Conservation (phyloP, 2,113 vertebrate species). For the Rhadina sibilatrix region DNA sequence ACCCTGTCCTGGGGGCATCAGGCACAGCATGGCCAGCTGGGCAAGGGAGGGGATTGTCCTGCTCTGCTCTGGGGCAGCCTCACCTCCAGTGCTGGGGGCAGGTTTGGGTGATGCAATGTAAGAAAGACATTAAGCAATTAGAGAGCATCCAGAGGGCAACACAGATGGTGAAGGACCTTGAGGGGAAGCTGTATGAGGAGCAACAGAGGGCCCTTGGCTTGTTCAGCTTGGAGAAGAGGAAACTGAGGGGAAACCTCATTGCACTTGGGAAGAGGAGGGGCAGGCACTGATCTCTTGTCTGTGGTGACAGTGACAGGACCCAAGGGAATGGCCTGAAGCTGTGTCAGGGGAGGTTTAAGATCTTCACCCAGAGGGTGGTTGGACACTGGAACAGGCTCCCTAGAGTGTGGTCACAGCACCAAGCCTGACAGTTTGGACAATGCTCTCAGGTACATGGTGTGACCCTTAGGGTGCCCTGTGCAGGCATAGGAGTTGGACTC, state of each 20-base stretch:
- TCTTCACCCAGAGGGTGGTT: neutral
- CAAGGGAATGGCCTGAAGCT: neutral
- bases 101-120: accelerated
- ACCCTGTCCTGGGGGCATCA: neutral
- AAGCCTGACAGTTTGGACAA: neutral
- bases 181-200: neutral
- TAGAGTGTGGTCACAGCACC: neutral
- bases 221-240: neutral
- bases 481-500: neutral
- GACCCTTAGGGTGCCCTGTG: neutral
- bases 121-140: neutral
- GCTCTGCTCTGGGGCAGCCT: neutral
- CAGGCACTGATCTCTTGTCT: neutral
- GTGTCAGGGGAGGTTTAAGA: neutral
- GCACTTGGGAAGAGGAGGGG: neutral
- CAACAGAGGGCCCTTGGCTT: neutral
- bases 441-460: neutral
- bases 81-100: neutral
- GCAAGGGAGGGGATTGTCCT: neutral
- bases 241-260: neutral
- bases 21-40: accelerated
- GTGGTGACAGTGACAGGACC: neutral
- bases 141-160: neutral
- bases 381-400: neutral
- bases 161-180: neutral